Evolutionary conservation across 2,113 vertebrate genomes (phyloP).

Genomic region (Megaceryle maxima): DNA sequence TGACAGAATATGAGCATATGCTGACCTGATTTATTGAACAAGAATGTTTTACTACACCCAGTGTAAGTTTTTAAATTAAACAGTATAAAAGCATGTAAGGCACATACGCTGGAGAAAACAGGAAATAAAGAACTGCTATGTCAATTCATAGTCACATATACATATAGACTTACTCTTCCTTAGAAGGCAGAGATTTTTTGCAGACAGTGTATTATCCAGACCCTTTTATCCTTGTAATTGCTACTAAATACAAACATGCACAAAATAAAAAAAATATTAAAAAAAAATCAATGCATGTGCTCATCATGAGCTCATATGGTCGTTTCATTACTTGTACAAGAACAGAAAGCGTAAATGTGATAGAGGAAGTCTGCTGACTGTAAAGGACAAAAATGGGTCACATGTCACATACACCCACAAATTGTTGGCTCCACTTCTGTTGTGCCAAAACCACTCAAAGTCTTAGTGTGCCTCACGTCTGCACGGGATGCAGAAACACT

Average conservation of each 20-base stretch:
- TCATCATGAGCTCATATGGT: neutral
- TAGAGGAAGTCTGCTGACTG: neutral
- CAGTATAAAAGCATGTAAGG: neutral
- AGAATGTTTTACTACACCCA: neutral
- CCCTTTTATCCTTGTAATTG: neutral
- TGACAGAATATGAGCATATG: neutral
- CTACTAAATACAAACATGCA: neutral
- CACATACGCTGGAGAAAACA: neutral
- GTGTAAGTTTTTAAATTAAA: neutral
- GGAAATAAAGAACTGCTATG: neutral
- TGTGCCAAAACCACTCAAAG: neutral
- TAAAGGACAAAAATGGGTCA: neutral
- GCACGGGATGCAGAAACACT: neutral
- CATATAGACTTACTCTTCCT: neutral
- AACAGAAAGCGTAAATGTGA: neutral
- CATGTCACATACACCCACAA: neutral
- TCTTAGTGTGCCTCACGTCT: neutral
- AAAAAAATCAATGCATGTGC: neutral
- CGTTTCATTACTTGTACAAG: neutral
- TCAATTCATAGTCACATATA: neutral
- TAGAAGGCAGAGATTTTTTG: neutral
- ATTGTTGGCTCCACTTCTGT: neutral
- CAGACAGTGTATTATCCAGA: neutral
- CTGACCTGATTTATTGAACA: neutral
- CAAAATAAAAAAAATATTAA: too few species aligned